A percentile compares a stretch with the other conserved stretches of the same genome.
These are phyloP conservation scores for Clarias pachynema DNA, from an alignment of 2,797 vertebrate species.

Conservation along the genomic window DNA sequence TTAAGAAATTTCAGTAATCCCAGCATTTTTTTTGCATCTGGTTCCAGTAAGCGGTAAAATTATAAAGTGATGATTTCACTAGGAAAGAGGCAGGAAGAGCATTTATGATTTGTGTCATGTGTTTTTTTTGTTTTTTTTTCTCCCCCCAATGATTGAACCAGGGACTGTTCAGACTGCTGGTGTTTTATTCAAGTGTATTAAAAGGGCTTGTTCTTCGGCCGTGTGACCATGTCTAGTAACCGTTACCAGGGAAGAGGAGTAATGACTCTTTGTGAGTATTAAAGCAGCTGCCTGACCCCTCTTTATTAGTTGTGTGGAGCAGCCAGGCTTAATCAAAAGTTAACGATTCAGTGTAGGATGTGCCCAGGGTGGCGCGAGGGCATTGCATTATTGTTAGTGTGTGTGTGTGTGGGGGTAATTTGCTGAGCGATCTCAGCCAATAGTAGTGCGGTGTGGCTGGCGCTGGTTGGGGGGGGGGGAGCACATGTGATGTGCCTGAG, in stretches of 20 bases:
- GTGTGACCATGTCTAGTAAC: constrained; percentile 32
- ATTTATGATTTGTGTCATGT: not conserved
- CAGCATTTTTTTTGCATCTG: constrained; percentile 4
- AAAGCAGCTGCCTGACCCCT: constrained; percentile 46
- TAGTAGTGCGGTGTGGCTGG: constrained; percentile 43
- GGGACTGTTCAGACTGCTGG: constrained; percentile 12
- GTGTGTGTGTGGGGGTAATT: constrained; percentile 35
- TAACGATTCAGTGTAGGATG: constrained; percentile 57
- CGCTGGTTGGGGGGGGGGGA: constrained; percentile 54
- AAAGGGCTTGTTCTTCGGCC: constrained; percentile 27
- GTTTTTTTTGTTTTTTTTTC: not conserved
- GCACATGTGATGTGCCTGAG: constrained; percentile 91
- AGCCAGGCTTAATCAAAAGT: constrained; percentile 57
- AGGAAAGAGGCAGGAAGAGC: constrained; percentile 4
- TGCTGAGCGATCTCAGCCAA: constrained; percentile 47
- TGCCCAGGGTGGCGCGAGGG: constrained; percentile 44
- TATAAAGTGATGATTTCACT: constrained; percentile 24
- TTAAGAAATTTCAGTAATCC: constrained; percentile 7
- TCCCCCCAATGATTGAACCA: not conserved
- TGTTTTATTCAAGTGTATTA: constrained; percentile 37
- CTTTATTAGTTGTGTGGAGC: constrained; percentile 43
- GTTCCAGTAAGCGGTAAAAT: constrained; percentile 25
- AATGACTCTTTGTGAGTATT: constrained; percentile 45
- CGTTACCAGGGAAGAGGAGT: constrained; percentile 46
- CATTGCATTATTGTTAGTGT: constrained; percentile 47